phyloP scores from a whole-genome alignment of 1,140 invertebrate genomes.

The Coboldia fuscipes region DNA sequence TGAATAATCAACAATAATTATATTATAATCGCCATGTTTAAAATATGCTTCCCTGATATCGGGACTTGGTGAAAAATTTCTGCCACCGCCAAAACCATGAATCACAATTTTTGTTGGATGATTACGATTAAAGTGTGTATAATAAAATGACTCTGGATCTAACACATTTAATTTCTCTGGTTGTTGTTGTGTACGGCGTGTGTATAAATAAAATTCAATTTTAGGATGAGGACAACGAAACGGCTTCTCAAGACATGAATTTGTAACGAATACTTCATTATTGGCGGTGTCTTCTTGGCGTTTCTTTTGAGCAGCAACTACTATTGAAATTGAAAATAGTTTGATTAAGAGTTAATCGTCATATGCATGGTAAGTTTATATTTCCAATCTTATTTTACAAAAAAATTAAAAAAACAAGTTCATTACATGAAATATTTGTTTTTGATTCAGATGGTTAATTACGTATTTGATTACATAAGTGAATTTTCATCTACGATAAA shows the following conservation, averaged over 20 bases:
- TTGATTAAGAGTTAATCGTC: no score
- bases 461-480: no score
- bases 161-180: conserved; percentile 47
- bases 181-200: conserved; percentile 49
- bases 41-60: conserved; percentile 64
- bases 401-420: no score
- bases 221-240: conserved; percentile 57
- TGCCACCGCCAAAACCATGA: conserved; percentile 61
- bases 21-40: conserved; percentile 54
- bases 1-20: conserved; percentile 70
- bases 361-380: no score
- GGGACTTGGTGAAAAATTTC: conserved; percentile 55
- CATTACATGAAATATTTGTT: no score
- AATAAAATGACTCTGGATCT: conserved; percentile 39
- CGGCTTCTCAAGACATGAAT: conserved; percentile 59
- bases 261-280: conserved; percentile 50
- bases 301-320: not conserved
- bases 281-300: no score
- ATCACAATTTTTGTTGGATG: conserved; percentile 63
- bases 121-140: conserved; percentile 44
- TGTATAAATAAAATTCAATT: conserved; percentile 67
- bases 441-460: no score
- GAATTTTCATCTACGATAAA: no score
- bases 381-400: no score
- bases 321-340: no score